phyloP scores from a whole-genome alignment of 2,888 invertebrate species.

The Thereva nobilitata region DNA sequence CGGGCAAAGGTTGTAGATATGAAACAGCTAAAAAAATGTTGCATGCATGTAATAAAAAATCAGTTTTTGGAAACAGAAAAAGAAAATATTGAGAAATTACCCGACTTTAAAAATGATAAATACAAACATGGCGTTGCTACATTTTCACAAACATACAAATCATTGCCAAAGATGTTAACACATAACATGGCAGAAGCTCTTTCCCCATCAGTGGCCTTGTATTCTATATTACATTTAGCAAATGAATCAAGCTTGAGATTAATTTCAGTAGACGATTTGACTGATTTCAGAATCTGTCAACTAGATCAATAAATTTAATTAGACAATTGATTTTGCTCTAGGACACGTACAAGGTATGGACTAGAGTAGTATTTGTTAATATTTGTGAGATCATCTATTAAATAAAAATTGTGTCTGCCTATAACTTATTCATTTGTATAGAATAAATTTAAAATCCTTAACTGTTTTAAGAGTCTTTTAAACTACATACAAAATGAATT shows the following conservation, averaged over 20 bases:
- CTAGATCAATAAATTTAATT: conserved; percentile 39
- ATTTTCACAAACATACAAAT: conserved; percentile 64
- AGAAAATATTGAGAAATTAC: conserved; percentile 45
- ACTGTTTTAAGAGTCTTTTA: no score
- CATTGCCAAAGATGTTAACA: conserved; percentile 64
- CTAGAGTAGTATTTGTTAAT: no score
- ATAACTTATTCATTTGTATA: no score
- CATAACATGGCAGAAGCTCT: conserved; percentile 71
- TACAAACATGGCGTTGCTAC: conserved; percentile 59
- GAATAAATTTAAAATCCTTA: no score
- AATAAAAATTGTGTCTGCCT: no score
- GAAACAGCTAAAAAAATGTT: conserved; percentile 74
- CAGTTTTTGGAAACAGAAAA: conserved; percentile 43
- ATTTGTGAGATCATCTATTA: no score
- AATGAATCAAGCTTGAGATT: conserved; percentile 74
- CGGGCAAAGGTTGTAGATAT: conserved; percentile 86
- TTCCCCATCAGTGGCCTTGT: conserved; percentile 77
- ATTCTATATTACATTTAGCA: conserved; percentile 80
- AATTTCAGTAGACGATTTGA: conserved; percentile 60
- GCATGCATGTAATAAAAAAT: conserved; percentile 68
- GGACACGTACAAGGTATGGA: no score
- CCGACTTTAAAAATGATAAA: conserved; percentile 46
- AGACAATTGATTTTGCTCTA: background rate
- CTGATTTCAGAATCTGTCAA: conserved; percentile 61
- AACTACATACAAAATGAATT: no score